phyloP scores from a whole-genome alignment of 2,797 vertebrate genomes.

The Xiphophorus birchmanni region DNA sequence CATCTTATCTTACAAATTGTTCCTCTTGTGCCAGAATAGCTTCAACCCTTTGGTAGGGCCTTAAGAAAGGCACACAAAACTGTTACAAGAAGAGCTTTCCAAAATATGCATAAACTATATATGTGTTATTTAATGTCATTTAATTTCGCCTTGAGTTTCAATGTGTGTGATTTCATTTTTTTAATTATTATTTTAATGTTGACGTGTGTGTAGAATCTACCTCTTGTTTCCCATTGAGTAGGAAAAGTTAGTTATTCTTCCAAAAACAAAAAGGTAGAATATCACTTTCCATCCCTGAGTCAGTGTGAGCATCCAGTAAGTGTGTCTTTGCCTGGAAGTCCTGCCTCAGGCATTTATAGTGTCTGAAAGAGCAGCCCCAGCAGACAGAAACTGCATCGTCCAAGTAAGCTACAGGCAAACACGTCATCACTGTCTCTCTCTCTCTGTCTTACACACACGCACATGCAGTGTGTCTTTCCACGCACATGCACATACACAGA shows the following conservation, averaged over 20 bases:
- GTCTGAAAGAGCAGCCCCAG: slow-evolving; percentile 47
- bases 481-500: slow-evolving; percentile 8
- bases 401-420: slow-evolving; percentile 21
- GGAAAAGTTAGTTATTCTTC: slow-evolving; percentile 17
- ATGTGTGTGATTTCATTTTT: slow-evolving; percentile 8
- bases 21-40: background rate
- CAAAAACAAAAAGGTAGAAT: slow-evolving; percentile 6
- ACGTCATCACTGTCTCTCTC: slow-evolving; percentile 12
- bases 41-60: background rate
- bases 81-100: background rate
- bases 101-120: background rate
- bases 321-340: slow-evolving; percentile 27
- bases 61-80: background rate
- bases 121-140: background rate
- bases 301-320: slow-evolving; percentile 14
- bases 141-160: background rate
- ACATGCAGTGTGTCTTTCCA: background rate
- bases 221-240: slow-evolving; percentile 1
- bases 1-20: background rate
- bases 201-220: slow-evolving; percentile 12
- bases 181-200: background rate
- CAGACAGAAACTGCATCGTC: slow-evolving; percentile 46
- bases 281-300: slow-evolving; percentile 8
- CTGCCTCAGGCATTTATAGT: slow-evolving; percentile 50
- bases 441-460: background rate